Conservation (phyloP, 2,888 invertebrate genomes). For the Odontothrips loti region DNA sequence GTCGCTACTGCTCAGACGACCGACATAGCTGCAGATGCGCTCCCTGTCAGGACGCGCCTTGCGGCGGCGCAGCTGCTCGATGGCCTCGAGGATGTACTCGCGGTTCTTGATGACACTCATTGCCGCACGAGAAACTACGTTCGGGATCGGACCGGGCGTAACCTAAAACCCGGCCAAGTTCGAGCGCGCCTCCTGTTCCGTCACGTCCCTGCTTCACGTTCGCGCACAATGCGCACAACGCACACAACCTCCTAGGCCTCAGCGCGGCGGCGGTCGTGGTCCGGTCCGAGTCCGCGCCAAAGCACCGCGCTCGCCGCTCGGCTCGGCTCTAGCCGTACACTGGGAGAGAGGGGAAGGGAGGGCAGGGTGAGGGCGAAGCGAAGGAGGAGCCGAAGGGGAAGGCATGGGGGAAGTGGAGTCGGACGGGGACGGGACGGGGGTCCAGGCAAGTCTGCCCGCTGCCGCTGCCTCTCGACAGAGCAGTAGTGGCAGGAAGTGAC, state of each 20-base stretch:
- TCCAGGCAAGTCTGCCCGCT: neutral
- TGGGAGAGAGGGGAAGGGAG: no score
- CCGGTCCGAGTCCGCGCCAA: neutral
- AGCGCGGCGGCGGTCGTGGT: neutral
- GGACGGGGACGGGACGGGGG: no score
- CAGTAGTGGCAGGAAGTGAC: no score
- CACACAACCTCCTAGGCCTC: neutral
- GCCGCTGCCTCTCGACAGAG: neutral
- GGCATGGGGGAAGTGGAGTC: no score
- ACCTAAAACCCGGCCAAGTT: neutral
- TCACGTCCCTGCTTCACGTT: neutral
- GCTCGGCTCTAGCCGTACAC: neutral
- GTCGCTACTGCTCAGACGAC: constrained; percentile 67
- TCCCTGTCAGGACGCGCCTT: constrained; percentile 81
- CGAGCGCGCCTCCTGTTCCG: neutral
- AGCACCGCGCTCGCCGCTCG: no score
- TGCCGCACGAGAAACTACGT: neutral
- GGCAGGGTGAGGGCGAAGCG: no score
- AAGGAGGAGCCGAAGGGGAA: neutral
- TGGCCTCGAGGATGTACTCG: constrained; percentile 74
- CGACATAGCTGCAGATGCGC: constrained; percentile 75
- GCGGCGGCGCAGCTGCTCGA: constrained; percentile 75
- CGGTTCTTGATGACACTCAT: constrained; percentile 63
- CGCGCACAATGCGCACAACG: neutral
- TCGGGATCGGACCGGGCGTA: neutral